Conservation (phyloP, 2,888 invertebrate species). For the Callinectes sapidus region DNA sequence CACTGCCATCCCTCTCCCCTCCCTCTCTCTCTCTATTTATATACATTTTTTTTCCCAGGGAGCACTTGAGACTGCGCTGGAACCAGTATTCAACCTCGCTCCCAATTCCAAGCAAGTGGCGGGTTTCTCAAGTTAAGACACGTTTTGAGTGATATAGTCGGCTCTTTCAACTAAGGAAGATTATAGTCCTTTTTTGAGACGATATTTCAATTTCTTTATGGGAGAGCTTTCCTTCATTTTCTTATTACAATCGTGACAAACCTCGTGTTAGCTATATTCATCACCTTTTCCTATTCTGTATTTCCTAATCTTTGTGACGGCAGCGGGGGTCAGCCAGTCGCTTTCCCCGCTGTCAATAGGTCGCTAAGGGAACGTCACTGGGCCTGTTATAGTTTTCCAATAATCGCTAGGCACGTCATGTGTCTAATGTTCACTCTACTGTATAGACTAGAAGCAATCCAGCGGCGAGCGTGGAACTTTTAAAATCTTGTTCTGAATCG, state of each 20-base stretch:
- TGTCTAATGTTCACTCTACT: neutral
- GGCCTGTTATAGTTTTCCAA: conserved; percentile 16
- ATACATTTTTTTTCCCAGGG: too few relatives aligned
- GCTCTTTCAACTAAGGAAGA: too few relatives aligned
- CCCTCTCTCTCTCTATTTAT: too few relatives aligned
- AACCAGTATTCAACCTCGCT: too few relatives aligned
- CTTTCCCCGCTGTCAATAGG: neutral
- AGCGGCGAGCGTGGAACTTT: neutral
- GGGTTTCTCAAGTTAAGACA: too few relatives aligned
- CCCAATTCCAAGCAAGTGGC: too few relatives aligned
- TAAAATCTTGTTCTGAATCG: neutral
- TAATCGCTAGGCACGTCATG: neutral
- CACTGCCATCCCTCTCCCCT: too few relatives aligned
- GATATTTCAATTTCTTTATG: too few relatives aligned
- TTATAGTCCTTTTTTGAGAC: too few relatives aligned
- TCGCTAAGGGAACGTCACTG: conserved; percentile 6
- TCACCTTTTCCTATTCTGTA: neutral
- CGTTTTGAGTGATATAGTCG: too few relatives aligned
- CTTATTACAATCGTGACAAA: neutral
- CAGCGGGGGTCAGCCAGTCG: neutral
- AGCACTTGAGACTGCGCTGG: too few relatives aligned
- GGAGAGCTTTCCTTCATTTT: neutral
- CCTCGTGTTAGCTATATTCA: neutral
- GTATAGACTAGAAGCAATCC: neutral
- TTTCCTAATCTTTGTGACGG: neutral